A percentile compares a stretch with the other conserved stretches of the same genome.
phyloP scores from a whole-genome alignment of 2,797 vertebrate species.

The Coregonus suidteri region DNA sequence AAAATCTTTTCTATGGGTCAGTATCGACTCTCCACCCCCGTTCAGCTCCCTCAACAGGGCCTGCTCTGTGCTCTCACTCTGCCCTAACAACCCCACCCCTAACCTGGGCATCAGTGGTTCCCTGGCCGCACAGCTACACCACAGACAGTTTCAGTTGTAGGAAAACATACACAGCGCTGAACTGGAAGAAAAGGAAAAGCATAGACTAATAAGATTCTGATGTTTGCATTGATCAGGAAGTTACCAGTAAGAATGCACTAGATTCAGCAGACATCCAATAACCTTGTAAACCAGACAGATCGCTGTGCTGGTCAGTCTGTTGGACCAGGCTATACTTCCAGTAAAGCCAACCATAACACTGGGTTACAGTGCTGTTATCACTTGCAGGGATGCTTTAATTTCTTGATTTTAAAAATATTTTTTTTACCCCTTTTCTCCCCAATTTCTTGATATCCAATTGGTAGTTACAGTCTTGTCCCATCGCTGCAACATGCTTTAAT shows the following conservation, averaged over 20 bases:
- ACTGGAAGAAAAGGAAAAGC: conserved; percentile 10
- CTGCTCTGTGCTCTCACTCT: conserved; percentile 18
- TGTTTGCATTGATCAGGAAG: background rate
- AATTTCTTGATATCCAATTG: too few relatives aligned
- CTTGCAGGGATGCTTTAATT: background rate
- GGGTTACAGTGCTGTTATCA: background rate
- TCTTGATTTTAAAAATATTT: too few relatives aligned
- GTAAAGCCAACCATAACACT: background rate
- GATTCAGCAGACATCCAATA: background rate
- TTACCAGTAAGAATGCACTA: background rate
- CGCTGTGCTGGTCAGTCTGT: background rate
- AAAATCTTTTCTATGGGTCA: conserved; percentile 10
- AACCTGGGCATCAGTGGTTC: background rate
- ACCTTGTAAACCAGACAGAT: background rate
- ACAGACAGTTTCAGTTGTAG: background rate
- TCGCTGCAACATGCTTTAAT: background rate
- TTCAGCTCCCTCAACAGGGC: conserved; percentile 36
- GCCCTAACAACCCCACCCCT: conserved; percentile 10
- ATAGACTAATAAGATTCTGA: background rate
- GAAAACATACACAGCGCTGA: background rate
- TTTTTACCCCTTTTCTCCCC: background rate
- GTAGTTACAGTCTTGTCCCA: too few relatives aligned
- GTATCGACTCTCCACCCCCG: conserved; percentile 34
- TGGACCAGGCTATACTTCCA: background rate
- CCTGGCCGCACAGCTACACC: background rate